Conservation (phyloP, 2,113 vertebrate species). For the Corvus moneduloides region DNA sequence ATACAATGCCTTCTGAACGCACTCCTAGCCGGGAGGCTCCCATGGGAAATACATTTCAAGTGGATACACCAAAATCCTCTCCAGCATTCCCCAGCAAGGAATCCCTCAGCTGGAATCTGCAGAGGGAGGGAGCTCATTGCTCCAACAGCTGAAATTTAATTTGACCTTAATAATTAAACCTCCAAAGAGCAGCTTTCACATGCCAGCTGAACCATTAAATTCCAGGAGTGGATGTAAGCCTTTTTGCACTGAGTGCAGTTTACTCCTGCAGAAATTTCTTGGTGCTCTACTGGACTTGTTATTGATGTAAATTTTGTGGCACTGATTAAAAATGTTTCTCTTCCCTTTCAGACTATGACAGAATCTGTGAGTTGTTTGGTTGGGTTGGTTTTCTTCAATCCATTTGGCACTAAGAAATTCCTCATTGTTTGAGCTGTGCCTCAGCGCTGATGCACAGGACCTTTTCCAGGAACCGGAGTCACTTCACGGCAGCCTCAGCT, state of each 20-base stretch:
- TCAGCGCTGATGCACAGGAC: not conserved
- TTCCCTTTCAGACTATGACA: not conserved
- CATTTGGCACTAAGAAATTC: not conserved
- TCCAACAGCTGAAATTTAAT: slow-evolving; percentile 6
- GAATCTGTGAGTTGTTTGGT: not conserved
- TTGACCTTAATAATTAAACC: slow-evolving; percentile 43
- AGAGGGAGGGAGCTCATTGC: not conserved
- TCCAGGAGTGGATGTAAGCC: not conserved
- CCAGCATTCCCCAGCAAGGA: not conserved
- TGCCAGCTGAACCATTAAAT: slow-evolving; percentile 33
- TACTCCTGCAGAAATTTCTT: slow-evolving; percentile 43
- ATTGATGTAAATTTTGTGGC: not conserved
- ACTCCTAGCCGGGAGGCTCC: not conserved
- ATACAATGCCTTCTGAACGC: not conserved
- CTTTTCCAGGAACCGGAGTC: not conserved
- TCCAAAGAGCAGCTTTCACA: slow-evolving; percentile 2
- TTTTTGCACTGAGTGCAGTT: not conserved
- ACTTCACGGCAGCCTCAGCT: not conserved
- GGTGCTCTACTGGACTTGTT: not conserved
- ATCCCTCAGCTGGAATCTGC: not conserved
- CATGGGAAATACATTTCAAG: not conserved
- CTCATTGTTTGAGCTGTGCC: not conserved
- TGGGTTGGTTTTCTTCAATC: not conserved
- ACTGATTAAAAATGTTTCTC: not conserved
- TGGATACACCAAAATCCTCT: not conserved